Evolutionary conservation across 1,140 invertebrate species (phyloP).

Genomic region (Drosophila subobscura): DNA sequence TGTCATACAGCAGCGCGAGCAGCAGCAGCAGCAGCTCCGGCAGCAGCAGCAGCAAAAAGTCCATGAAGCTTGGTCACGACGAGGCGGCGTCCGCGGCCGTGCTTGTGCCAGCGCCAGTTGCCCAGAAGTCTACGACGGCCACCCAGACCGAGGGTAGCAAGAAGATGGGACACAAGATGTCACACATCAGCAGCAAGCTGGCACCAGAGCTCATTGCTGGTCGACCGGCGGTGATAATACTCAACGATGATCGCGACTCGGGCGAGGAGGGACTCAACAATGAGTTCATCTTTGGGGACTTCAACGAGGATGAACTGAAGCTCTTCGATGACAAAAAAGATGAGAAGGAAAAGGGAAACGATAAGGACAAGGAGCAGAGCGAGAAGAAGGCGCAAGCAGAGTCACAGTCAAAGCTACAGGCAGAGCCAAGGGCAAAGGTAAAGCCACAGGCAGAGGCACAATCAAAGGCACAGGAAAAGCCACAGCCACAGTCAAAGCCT

Average conservation of each 20-base stretch:
- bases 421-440: neutral
- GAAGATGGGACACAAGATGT: slow-evolving; percentile 24
- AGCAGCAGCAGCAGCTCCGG: neutral
- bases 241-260: slow-evolving; percentile 84
- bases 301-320: slow-evolving; percentile 81
- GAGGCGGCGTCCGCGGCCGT: slow-evolving; percentile 14
- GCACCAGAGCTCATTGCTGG: slow-evolving; percentile 6
- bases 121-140: slow-evolving; percentile 52
- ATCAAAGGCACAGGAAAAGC: no score
- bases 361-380: neutral
- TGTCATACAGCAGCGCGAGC: slow-evolving; percentile 23
- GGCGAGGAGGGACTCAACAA: slow-evolving; percentile 51
- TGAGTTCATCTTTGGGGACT: slow-evolving; percentile 82
- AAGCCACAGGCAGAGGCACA: no score
- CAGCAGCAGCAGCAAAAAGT: slow-evolving; percentile 25
- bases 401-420: slow-evolving; percentile 1
- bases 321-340: slow-evolving; percentile 71
- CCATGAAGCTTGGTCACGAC: slow-evolving; percentile 50
- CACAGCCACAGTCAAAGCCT: no score
- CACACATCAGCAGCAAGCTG: slow-evolving; percentile 15
- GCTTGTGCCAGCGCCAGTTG: slow-evolving; percentile 5
- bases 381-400: slow-evolving; percentile 41
- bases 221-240: slow-evolving; percentile 86
- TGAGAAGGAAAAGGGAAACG: neutral
- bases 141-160: slow-evolving; percentile 65